phyloP scores from a whole-genome alignment of 2,113 vertebrate genomes.

The Merops nubicus region DNA sequence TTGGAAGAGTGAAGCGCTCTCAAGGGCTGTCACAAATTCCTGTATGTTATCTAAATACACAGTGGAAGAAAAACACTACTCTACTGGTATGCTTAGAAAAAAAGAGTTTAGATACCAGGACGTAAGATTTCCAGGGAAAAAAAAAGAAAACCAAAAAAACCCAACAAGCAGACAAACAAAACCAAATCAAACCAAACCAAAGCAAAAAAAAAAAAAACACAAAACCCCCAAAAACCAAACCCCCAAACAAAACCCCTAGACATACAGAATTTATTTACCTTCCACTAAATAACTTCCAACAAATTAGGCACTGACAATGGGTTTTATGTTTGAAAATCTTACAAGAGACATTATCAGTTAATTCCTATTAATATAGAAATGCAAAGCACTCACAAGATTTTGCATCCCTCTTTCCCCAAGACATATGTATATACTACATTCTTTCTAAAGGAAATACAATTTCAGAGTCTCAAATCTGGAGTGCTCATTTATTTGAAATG shows the following conservation, averaged over 20 bases:
- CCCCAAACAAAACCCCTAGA: fast-evolving
- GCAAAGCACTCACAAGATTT: neutral
- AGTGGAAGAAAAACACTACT: neutral
- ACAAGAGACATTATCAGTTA: neutral
- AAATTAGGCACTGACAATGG: neutral
- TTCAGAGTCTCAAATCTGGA: neutral
- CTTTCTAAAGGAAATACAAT: neutral
- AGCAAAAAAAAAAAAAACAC: no score
- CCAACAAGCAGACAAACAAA: no score
- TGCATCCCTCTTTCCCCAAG: neutral
- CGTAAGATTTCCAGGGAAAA: neutral
- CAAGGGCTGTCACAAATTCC: neutral
- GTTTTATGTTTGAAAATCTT: neutral
- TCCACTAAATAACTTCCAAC: neutral
- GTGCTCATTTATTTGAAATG: neutral
- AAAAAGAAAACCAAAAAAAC: no score
- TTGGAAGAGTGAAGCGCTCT: neutral
- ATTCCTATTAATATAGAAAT: neutral
- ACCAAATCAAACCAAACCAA: no score
- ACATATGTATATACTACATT: neutral
- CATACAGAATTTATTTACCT: neutral
- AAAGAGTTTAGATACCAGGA: neutral
- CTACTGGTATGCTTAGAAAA: neutral
- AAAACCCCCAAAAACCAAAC: no score
- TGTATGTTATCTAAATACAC: neutral